Evolutionary conservation across 2,797 vertebrate genomes (phyloP).

Genomic region (Chrysocyon brachyurus): DNA sequence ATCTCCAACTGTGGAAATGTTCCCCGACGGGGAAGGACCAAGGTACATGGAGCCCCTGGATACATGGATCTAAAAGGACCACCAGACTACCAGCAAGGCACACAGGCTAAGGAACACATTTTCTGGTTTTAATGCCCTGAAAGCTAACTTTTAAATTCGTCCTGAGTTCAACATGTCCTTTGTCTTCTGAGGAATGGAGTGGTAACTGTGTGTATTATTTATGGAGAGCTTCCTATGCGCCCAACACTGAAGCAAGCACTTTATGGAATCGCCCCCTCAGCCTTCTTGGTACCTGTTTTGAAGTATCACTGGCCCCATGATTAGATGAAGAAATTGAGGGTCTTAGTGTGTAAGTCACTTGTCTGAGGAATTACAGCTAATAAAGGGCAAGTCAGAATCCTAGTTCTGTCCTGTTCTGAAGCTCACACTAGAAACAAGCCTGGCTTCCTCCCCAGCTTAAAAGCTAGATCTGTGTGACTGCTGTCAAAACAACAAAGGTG

Average conservation of each 20-base stretch:
- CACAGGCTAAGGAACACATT: not conserved
- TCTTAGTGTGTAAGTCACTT: not conserved
- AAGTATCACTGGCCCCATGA: not conserved
- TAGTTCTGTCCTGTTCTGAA: not conserved
- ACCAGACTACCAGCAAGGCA: not conserved
- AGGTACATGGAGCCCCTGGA: not conserved
- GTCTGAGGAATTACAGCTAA: not conserved
- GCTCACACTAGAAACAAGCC: not conserved
- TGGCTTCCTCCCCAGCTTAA: not conserved
- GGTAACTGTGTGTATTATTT: not conserved
- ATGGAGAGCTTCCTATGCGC: not conserved
- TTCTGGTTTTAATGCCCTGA: not conserved
- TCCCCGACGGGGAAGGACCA: not conserved
- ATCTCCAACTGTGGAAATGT: not conserved
- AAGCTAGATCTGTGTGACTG: fast-evolving
- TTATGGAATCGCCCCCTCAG: not conserved
- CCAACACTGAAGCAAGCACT: not conserved
- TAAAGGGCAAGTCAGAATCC: not conserved
- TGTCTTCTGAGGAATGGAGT: not conserved
- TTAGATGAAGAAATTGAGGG: not conserved
- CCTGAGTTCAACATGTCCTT: not conserved
- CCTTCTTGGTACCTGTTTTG: not conserved
- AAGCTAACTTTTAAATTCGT: conserved; percentile 27
- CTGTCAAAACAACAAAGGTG: not conserved
- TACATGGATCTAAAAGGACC: not conserved